Percentiles rank a stretch among this genome's conserved stretches.
Evolutionary conservation across 2,113 vertebrate genomes (phyloP).

Genomic region (Indicator indicator): DNA sequence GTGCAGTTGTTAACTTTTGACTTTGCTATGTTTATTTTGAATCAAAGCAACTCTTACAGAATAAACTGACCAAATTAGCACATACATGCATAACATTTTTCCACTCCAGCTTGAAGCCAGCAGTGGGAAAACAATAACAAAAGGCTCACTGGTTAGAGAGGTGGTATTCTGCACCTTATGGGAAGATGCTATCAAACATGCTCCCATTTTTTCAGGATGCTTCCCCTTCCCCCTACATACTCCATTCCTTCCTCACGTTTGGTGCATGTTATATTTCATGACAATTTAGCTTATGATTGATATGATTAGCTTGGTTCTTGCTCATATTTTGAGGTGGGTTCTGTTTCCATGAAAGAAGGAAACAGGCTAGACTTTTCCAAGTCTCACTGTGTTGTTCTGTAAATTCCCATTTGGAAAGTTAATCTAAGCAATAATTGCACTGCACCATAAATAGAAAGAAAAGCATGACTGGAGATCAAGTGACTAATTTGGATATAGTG

Average conservation of each 20-base stretch:
- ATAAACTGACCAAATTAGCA: not conserved
- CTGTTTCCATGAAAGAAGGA: not conserved
- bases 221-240: not conserved
- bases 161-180: not conserved
- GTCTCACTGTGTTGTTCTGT: not conserved
- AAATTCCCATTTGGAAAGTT: not conserved
- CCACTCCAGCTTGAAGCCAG: not conserved
- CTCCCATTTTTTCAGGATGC: conserved; percentile 13
- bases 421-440: not conserved
- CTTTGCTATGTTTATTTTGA: not conserved
- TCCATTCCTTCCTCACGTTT: not conserved
- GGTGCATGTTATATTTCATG: not conserved
- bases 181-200: not conserved
- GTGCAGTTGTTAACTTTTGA: not conserved
- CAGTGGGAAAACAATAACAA: not conserved
- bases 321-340: not conserved
- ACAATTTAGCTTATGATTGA: not conserved
- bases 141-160: not conserved
- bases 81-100: not conserved
- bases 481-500: not conserved
- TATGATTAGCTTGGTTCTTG: not conserved
- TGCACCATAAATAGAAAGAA: not conserved
- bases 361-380: not conserved
- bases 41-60: not conserved
- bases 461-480: not conserved